Base-by-base conservation (phyloP, 2,888 invertebrate genomes). In the Syrphus vitripennis region DNA sequence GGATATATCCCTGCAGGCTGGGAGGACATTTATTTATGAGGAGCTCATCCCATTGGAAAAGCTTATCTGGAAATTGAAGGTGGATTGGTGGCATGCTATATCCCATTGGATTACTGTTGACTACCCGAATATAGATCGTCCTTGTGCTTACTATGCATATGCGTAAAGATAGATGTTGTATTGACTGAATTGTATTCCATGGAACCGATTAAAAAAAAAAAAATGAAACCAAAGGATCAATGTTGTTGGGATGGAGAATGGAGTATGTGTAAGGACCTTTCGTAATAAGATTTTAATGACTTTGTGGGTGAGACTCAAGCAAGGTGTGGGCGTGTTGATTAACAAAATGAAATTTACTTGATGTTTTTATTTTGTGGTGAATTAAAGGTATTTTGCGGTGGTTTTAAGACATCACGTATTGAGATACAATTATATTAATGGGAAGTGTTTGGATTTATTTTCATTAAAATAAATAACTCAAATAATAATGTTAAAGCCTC, bases 61-160 rank as follows among this genome's bases (percentile, higher is more conserved):
- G 71, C 45, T 72, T 63, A 74, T 74, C 63, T 75, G 26, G 21
- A 29, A 63, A 65, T 75, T 34, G 72, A 59, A 59, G 55, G 21
- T 45, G 75, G 75, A 76, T 55, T 42, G 42, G 40, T 34, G 31
- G 19, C n/a, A n/a, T n/a, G n/a, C n/a, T n/a, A n/a, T 57, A 57
- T 57, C 31, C 57, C 57, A 31, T 34, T 34, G 57, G 57, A 34
- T 57, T 57, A 34, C 31, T 57, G 12, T 57, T 16, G 48, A 24
- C 21, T 48, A 24, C 24, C 14, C 21, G 6, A 48, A 48, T 48
- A 12, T 48, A 48, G 21, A 14, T 48, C 21, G 48, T 48, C 10
- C 48, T 12, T 21, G 21, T 53, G 19, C 29, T 3, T 53, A n/a
- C n/a, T 19, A 12, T 34, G 29, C 29, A 9, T 9, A n/a, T 7